A percentile compares a stretch with the other conserved stretches of the same genome.
These are phyloP conservation scores for Dysdera silvatica DNA, from an alignment of 1,140 invertebrate genomes.

Conservation along the genomic window DNA sequence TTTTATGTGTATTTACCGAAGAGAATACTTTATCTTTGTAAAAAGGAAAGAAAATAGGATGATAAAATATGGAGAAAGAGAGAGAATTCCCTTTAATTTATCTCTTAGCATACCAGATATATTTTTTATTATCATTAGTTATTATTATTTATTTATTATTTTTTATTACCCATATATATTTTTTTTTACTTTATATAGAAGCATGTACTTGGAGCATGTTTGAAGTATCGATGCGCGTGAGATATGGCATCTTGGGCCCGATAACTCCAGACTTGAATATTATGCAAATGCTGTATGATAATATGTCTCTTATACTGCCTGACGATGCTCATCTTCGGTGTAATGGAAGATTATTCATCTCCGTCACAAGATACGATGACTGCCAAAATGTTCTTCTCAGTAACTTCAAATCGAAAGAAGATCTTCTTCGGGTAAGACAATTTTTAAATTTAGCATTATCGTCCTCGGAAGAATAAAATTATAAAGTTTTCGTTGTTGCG, in stretches of 20 bases:
- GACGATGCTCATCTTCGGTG: constrained; percentile 83
- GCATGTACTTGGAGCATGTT: constrained; percentile 1
- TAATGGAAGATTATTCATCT: constrained; percentile 83
- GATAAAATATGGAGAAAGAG: too few species aligned
- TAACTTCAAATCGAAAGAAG: constrained; percentile 80
- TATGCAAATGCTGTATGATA: constrained; percentile 74
- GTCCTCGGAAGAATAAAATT: too few species aligned
- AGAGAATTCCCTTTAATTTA: too few species aligned
- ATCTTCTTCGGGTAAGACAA: constrained; percentile 72
- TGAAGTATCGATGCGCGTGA: constrained; percentile 20
- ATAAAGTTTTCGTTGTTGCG: too few species aligned
- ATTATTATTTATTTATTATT: too few species aligned
- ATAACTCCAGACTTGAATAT: constrained; percentile 94
- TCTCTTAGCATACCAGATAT: too few species aligned
- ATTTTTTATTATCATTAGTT: too few species aligned
- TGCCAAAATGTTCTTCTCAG: constrained; percentile 91
- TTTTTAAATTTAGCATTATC: not conserved
- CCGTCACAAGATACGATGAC: constrained; percentile 79
- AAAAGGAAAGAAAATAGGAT: too few species aligned
- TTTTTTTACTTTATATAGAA: too few species aligned
- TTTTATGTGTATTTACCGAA: too few species aligned
- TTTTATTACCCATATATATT: too few species aligned
- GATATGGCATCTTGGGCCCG: constrained; percentile 67
- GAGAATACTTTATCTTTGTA: too few species aligned
- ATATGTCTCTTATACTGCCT: constrained; percentile 75